These are phyloP conservation scores for Polymixis flavicincta DNA, from an alignment of 2,888 invertebrate genomes.

Conservation along the genomic window DNA sequence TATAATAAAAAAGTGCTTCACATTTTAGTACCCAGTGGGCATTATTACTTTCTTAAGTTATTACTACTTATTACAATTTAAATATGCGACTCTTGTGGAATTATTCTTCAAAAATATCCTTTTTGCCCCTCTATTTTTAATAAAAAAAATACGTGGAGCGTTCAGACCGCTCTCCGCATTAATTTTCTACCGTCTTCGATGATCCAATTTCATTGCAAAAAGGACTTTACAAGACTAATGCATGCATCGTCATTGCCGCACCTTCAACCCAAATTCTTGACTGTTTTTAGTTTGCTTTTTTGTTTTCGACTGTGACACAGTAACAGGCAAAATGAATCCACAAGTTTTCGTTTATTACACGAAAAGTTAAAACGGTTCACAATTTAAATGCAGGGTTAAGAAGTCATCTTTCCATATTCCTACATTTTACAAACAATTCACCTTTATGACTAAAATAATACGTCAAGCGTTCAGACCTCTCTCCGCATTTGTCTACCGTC, in stretches of 20 bases:
- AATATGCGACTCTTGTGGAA: neutral
- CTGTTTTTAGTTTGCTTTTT: no score
- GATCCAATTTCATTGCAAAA: slow-evolving; percentile 78
- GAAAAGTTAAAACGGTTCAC: no score
- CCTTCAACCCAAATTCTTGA: slow-evolving; percentile 64
- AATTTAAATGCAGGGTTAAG: neutral
- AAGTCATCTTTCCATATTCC: neutral
- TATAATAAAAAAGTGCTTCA: neutral
- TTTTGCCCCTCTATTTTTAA: no score
- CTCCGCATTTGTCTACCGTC: slow-evolving; percentile 26
- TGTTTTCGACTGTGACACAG: no score
- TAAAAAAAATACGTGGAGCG: neutral
- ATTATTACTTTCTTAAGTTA: no score
- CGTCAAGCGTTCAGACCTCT: neutral
- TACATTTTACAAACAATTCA: neutral
- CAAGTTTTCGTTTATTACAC: no score
- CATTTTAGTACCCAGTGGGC: neutral
- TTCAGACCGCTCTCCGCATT: slow-evolving; percentile 12
- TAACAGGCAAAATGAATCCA: no score
- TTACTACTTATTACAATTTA: no score
- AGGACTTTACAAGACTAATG: slow-evolving; percentile 78
- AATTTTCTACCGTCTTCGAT: slow-evolving; percentile 27
- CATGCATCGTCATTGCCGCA: slow-evolving; percentile 75
- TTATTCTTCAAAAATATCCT: neutral
- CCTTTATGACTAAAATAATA: slow-evolving; percentile 33